phyloP scores from a whole-genome alignment of 2,888 invertebrate genomes.

The Perdita meconis region DNA sequence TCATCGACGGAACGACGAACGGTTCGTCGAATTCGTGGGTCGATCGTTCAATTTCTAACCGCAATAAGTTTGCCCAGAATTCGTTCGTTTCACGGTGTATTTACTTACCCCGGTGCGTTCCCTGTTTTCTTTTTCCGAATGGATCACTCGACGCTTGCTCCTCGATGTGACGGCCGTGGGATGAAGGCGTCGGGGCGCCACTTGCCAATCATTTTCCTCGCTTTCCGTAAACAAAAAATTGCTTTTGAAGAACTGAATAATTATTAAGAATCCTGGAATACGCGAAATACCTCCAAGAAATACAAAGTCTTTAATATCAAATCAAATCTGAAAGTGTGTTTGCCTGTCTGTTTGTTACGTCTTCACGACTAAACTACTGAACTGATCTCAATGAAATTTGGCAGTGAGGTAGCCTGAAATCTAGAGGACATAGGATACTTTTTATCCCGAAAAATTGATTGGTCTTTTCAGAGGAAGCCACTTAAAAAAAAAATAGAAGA shows the following conservation, averaged over 20 bases:
- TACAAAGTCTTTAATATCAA: no score
- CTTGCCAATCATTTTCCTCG: constrained; percentile 46
- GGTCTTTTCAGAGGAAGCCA: no score
- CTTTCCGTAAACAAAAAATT: no score
- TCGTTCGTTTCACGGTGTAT: constrained; percentile 13
- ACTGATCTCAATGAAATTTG: no score
- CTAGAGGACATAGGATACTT: no score
- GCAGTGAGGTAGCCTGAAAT: no score
- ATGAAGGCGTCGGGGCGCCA: constrained; percentile 70
- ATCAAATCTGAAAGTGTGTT: no score
- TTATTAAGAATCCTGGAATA: background rate
- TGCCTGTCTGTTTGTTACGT: no score
- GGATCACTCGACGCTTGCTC: constrained; percentile 38
- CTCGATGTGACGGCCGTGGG: constrained; percentile 13
- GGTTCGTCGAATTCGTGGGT: constrained; percentile 30
- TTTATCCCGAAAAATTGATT: no score
- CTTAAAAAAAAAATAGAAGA: no score
- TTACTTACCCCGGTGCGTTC: constrained; percentile 15
- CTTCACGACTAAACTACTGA: no score
- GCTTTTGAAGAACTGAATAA: background rate
- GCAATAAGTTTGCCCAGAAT: constrained; percentile 23
- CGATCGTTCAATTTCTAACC: constrained; percentile 23
- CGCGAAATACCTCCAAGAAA: no score
- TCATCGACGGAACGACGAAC: constrained; percentile 14
- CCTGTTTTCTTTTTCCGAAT: background rate